These are phyloP conservation scores for Poecilia wingei DNA, from an alignment of 2,797 vertebrate genomes.

Conservation along the genomic window DNA sequence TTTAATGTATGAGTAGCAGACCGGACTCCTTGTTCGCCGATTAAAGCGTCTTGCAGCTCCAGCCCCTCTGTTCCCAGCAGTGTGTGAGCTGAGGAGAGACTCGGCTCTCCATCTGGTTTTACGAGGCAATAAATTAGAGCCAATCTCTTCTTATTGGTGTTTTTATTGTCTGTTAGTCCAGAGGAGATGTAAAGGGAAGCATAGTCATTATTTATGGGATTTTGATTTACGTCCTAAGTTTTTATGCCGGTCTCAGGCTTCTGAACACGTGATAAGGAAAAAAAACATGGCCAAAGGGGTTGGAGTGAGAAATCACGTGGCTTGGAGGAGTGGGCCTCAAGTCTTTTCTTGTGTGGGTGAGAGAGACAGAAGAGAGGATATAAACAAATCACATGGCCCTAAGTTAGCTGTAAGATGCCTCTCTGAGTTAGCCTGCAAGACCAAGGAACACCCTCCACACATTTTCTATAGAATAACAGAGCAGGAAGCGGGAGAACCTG, in stretches of 20 bases:
- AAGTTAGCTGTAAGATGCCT: not conserved
- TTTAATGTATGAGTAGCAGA: not conserved
- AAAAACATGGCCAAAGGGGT: not conserved
- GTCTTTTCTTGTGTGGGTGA: constrained; percentile 29
- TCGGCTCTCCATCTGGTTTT: constrained; percentile 66
- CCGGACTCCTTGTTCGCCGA: not conserved
- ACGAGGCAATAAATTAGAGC: constrained; percentile 79
- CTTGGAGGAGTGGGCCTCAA: constrained; percentile 25
- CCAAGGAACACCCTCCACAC: not conserved
- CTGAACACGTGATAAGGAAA: constrained; percentile 29
- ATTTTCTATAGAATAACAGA: not conserved
- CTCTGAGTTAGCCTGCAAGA: not conserved
- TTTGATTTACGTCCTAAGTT: constrained; percentile 74
- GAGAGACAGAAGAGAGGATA: constrained; percentile 1
- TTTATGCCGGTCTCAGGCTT: constrained; percentile 55
- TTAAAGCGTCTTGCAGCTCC: not conserved
- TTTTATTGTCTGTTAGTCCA: constrained; percentile 82
- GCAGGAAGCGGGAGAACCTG: not conserved
- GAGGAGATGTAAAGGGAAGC: constrained; percentile 76
- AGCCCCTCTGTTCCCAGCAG: constrained; percentile 19
- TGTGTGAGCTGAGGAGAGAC: constrained; percentile 5
- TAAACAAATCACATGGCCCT: not conserved
- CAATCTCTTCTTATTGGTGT: constrained; percentile 77
- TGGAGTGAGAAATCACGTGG: constrained; percentile 45
- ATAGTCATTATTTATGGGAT: constrained; percentile 73